Percentiles rank a stretch among this genome's conserved stretches.
phyloP scores from a whole-genome alignment of 2,888 invertebrate species.

The Pocota personata region DNA sequence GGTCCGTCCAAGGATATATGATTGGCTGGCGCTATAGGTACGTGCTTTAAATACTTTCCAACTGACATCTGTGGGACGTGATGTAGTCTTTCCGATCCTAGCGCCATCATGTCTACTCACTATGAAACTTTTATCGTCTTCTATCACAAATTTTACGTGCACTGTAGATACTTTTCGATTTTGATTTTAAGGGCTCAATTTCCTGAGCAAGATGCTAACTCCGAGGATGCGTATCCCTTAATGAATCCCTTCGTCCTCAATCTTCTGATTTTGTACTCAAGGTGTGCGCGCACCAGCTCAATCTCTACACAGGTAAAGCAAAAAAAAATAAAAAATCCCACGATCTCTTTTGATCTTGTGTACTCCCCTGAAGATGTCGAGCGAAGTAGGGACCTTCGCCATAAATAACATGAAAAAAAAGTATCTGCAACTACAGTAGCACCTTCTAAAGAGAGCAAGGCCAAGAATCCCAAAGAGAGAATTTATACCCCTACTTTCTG shows the following conservation, averaged over 20 bases:
- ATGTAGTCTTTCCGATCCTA: slow-evolving; percentile 62
- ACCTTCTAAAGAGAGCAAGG: slow-evolving; percentile 48
- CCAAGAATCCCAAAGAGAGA: background rate
- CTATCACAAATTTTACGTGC: slow-evolving; percentile 4
- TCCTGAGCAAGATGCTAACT: slow-evolving; percentile 75
- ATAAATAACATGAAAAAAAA: slow-evolving; percentile 31
- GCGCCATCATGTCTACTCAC: slow-evolving; percentile 66
- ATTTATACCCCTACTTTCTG: slow-evolving; percentile 43
- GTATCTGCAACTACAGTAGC: background rate
- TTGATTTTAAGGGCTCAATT: slow-evolving; percentile 4
- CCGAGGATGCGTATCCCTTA: slow-evolving; percentile 79
- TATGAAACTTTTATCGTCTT: background rate
- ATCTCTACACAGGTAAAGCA: slow-evolving; percentile 57
- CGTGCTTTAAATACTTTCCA: slow-evolving; percentile 47
- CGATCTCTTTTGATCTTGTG: slow-evolving; percentile 67
- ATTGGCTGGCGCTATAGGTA: slow-evolving; percentile 50
- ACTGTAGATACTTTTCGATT: slow-evolving; percentile 20
- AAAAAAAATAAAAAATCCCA: slow-evolving; percentile 36
- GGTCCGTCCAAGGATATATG: slow-evolving; percentile 58
- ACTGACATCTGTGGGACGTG: slow-evolving; percentile 42
- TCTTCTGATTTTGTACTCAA: slow-evolving; percentile 70
- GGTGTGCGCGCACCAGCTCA: slow-evolving; percentile 51
- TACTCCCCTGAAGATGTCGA: slow-evolving; percentile 28
- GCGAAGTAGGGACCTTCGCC: slow-evolving; percentile 37
- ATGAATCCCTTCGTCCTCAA: slow-evolving; percentile 81